These are phyloP conservation scores for Ifrita kowaldi DNA, from an alignment of 2,113 vertebrate genomes.

Conservation along the genomic window DNA sequence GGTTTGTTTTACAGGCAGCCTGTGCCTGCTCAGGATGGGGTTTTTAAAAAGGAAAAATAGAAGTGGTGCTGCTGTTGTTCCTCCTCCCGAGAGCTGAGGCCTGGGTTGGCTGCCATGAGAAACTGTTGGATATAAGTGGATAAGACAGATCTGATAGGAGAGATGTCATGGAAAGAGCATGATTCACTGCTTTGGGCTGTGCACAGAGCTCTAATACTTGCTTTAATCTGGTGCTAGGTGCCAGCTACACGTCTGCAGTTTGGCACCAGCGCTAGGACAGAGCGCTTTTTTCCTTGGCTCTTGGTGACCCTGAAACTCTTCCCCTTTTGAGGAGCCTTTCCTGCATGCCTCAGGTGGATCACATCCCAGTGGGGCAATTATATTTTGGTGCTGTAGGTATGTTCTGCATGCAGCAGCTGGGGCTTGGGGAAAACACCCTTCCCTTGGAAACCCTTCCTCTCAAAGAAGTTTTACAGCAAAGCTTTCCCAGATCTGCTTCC, in stretches of 20 bases:
- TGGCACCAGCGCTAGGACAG: not conserved
- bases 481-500: not conserved
- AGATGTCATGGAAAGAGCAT: not conserved
- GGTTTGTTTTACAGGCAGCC: not conserved
- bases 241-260: not conserved
- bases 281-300: not conserved
- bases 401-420: not conserved
- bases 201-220: not conserved
- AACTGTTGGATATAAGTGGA: not conserved
- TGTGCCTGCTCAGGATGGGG: not conserved
- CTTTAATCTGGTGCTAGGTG: not conserved
- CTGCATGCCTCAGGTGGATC: not conserved
- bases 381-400: not conserved
- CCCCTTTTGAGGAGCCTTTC: not conserved
- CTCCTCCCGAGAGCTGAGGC: not conserved
- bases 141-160: not conserved
- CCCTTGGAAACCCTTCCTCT: not conserved
- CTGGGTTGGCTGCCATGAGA: not conserved
- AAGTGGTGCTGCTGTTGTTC: not conserved
- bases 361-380: not conserved
- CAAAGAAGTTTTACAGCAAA: not conserved
- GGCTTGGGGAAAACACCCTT: not conserved
- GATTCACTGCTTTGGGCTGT: conserved; percentile 24
- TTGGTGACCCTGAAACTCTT: not conserved
- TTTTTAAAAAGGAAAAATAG: not conserved